Conservation (phyloP, 2,888 invertebrate species). For the Erannis defoliaria region DNA sequence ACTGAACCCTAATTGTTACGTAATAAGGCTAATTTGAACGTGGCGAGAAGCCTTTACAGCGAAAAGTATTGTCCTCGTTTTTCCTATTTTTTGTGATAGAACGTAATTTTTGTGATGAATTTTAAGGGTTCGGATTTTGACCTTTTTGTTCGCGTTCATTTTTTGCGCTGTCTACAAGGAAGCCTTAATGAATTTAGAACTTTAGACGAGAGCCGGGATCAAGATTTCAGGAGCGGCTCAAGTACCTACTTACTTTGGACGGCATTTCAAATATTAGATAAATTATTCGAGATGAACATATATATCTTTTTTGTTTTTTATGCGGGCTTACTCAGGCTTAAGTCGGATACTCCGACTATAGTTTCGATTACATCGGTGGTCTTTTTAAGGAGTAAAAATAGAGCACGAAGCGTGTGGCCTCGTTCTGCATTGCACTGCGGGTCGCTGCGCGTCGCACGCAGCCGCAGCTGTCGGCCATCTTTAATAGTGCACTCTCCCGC, state of each 20-base stretch:
- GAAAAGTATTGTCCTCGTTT: constrained; percentile 39
- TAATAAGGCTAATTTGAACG: constrained; percentile 44
- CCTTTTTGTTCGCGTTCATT: constrained; percentile 27
- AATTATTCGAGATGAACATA: background rate
- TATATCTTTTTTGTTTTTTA: background rate
- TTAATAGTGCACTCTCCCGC: too few relatives aligned
- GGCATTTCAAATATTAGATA: background rate
- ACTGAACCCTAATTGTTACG: constrained; percentile 42
- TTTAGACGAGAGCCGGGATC: constrained; percentile 17
- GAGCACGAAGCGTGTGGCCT: too few relatives aligned
- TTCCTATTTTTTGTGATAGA: constrained; percentile 28
- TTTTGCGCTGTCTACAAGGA: constrained; percentile 18
- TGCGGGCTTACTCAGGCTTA: too few relatives aligned
- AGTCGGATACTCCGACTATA: too few relatives aligned
- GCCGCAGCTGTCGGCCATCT: too few relatives aligned
- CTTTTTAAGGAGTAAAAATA: too few relatives aligned
- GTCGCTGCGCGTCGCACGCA: too few relatives aligned
- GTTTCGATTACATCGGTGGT: too few relatives aligned
- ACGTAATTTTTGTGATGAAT: constrained; percentile 25
- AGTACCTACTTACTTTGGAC: background rate
- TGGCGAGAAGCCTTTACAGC: constrained; percentile 32
- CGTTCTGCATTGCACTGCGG: too few relatives aligned
- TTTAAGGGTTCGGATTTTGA: constrained; percentile 24
- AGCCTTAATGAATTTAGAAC: constrained; percentile 23
- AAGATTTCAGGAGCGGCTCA: constrained; percentile 4